phyloP scores from a whole-genome alignment of 2,113 vertebrate genomes.

The Greenwoodochromis staneri region DNA sequence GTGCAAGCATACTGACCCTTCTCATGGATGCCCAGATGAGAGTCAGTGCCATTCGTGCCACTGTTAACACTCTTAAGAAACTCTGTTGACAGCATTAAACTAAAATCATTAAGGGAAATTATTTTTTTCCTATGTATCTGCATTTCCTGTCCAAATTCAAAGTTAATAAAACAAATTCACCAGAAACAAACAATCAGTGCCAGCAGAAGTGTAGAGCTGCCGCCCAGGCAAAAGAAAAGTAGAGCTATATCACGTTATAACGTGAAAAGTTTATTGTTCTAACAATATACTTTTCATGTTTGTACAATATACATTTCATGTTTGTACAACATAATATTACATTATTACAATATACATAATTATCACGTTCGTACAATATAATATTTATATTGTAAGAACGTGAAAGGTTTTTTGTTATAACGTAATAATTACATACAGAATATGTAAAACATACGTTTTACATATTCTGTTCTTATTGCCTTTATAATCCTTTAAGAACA shows the following conservation, averaged over 20 bases:
- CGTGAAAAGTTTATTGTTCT: too few species aligned
- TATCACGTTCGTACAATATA: neutral
- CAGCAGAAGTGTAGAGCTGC: neutral
- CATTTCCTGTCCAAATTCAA: neutral
- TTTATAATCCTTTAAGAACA: neutral
- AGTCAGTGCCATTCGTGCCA: conserved; percentile 58
- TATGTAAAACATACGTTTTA: neutral
- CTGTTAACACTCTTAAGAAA: neutral
- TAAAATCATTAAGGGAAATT: neutral
- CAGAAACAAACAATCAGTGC: neutral
- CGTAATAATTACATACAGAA: neutral
- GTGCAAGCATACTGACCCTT: conserved; percentile 68
- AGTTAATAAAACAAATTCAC: neutral
- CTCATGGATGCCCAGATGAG: conserved; percentile 66
- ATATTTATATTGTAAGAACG: neutral
- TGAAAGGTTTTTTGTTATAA: neutral
- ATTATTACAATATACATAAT: too few species aligned
- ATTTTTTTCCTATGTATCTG: neutral
- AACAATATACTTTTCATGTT: too few species aligned
- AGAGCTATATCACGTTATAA: too few species aligned
- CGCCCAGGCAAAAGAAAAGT: too few species aligned
- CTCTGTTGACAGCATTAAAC: neutral
- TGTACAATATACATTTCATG: too few species aligned
- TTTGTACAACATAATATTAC: too few species aligned
- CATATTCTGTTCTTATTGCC: neutral